Percentiles rank a stretch among this genome's conserved stretches.
Conservation (phyloP, 2,113 vertebrate genomes). For the Apaloderma vittatum region DNA sequence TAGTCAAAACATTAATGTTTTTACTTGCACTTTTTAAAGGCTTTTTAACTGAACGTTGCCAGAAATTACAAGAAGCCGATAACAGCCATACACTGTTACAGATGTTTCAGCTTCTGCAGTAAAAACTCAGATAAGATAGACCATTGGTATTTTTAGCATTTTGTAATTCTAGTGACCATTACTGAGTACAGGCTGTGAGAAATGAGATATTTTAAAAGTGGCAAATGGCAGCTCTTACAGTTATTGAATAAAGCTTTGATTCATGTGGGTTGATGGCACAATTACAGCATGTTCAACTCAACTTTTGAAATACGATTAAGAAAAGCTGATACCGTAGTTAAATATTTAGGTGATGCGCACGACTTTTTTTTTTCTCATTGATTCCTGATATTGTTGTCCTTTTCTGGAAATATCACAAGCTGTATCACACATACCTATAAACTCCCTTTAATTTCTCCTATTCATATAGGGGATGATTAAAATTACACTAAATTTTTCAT, state of each 20-base stretch:
- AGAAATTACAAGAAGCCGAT: constrained; percentile 22
- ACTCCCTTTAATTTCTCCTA: constrained; percentile 23
- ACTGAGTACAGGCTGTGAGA: neutral
- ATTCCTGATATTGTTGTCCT: neutral
- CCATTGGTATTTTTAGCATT: constrained; percentile 50
- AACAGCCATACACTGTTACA: constrained; percentile 29
- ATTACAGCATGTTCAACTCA: constrained; percentile 42
- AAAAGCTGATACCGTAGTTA: constrained; percentile 45
- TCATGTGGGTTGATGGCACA: constrained; percentile 42
- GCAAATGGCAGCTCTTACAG: constrained; percentile 63
- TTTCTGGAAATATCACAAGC: constrained; percentile 14
- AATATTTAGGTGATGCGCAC: constrained; percentile 38
- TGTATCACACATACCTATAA: neutral
- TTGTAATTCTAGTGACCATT: constrained; percentile 65
- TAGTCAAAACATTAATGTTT: constrained; percentile 56
- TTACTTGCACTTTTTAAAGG: constrained; percentile 34
- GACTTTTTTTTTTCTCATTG: neutral
- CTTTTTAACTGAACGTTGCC: neutral
- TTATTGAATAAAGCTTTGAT: constrained; percentile 72
- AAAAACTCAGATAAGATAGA: constrained; percentile 5
- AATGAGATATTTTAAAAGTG: constrained; percentile 68
- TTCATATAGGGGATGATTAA: constrained; percentile 30
- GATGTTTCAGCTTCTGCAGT: constrained; percentile 41
- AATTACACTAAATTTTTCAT: constrained; percentile 62
- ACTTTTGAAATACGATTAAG: constrained; percentile 51